Evolutionary conservation across 2,113 vertebrate genomes (phyloP).

Genomic region (Gadus macrocephalus): DNA sequence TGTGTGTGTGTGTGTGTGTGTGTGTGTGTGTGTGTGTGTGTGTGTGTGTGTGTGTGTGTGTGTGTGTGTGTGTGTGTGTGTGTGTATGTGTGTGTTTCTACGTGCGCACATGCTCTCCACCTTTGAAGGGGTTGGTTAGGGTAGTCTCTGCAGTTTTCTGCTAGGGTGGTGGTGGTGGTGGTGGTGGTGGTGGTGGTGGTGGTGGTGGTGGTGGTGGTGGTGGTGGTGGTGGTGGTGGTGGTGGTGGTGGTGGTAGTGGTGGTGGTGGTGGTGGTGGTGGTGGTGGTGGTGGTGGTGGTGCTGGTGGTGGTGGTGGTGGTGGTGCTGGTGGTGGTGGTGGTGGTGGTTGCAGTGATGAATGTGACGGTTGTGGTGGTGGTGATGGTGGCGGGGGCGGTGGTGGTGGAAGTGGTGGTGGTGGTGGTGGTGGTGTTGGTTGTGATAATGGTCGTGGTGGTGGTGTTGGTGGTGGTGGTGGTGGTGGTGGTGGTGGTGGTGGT

Average conservation of each 20-base stretch:
- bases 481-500: too few species aligned
- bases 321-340: slow-evolving; percentile 32
- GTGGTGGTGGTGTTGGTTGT: not conserved
- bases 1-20: not conserved
- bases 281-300: too few species aligned
- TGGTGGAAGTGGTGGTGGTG: not conserved
- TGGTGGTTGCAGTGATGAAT: too few species aligned
- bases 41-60: slow-evolving; percentile 15
- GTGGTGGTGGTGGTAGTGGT: too few species aligned
- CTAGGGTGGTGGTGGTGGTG: too few species aligned
- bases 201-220: too few species aligned
- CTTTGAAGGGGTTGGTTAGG: slow-evolving; percentile 65
- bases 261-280: not conserved
- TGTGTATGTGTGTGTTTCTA: slow-evolving; percentile 29
- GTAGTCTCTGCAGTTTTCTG: slow-evolving; percentile 61
- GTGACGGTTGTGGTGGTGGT: not conserved
- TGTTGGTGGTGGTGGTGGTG: not conserved
- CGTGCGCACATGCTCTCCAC: slow-evolving; percentile 37
- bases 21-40: slow-evolving; percentile 2
- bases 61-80: slow-evolving; percentile 11
- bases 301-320: too few species aligned
- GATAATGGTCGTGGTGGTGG: too few species aligned
- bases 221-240: too few species aligned
- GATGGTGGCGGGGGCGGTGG: too few species aligned
- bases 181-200: not conserved